Conservation (phyloP, 1,140 invertebrate species). For the Potamilus streckersoni region DNA sequence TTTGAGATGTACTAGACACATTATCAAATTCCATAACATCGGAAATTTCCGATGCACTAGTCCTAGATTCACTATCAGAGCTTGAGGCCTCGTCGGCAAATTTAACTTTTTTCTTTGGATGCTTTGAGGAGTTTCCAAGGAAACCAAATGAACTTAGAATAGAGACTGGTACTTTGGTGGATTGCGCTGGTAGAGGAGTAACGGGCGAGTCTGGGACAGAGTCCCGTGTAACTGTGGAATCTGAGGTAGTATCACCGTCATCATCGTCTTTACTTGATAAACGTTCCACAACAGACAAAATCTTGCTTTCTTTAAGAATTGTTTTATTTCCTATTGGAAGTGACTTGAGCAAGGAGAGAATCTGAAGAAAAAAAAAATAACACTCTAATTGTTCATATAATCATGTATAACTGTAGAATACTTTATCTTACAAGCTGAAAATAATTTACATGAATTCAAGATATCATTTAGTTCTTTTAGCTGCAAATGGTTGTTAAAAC, state of each 20-base stretch:
- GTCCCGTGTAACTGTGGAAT: slow-evolving; percentile 11
- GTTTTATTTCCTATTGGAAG: slow-evolving; percentile 94
- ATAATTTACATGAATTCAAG: too few species aligned
- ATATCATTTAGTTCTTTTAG: too few species aligned
- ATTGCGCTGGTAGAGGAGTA: slow-evolving; percentile 12
- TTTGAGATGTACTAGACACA: slow-evolving; percentile 25
- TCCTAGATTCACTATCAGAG: slow-evolving; percentile 53
- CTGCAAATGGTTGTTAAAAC: too few species aligned
- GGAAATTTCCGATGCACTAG: slow-evolving; percentile 40
- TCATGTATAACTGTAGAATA: too few species aligned
- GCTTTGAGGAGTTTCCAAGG: slow-evolving; percentile 37
- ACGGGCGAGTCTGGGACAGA: slow-evolving; percentile 20
- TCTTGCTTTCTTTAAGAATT: slow-evolving; percentile 91
- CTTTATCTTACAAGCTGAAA: too few species aligned
- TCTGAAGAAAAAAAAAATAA: slow-evolving; percentile 70
- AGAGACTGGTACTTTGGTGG: slow-evolving; percentile 42
- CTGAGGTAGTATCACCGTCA: slow-evolving; percentile 22
- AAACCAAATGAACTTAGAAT: slow-evolving; percentile 32
- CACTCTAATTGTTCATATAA: too few species aligned
- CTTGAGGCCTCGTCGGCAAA: slow-evolving; percentile 57
- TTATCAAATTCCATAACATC: slow-evolving; percentile 12
- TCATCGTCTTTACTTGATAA: slow-evolving; percentile 71
- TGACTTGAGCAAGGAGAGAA: slow-evolving; percentile 81
- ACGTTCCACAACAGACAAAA: slow-evolving; percentile 75
- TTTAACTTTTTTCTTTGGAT: slow-evolving; percentile 50